phyloP scores from a whole-genome alignment of 2,888 invertebrate genomes.

The Drepana falcataria region DNA sequence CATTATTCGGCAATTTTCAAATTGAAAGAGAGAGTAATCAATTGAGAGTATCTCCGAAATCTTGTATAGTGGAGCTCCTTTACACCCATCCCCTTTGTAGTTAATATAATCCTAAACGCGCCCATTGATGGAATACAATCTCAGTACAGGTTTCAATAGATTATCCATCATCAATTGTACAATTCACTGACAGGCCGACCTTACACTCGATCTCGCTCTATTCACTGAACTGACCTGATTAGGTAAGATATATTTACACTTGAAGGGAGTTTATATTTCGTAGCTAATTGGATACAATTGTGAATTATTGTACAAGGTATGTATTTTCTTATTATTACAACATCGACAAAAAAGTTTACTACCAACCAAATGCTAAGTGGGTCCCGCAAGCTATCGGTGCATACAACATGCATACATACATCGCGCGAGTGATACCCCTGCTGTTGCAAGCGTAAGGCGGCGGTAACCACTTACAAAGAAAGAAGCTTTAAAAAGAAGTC shows the following conservation, averaged over 20 bases:
- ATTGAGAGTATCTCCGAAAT: background rate
- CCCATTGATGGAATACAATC: background rate
- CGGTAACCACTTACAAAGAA: too few species aligned
- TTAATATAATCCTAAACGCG: conserved; percentile 1
- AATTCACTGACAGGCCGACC: conserved; percentile 3
- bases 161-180: conserved; percentile 8
- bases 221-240: background rate
- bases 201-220: background rate
- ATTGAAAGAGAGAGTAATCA: background rate
- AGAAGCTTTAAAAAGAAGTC: too few species aligned
- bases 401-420: too few species aligned
- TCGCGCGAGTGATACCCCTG: too few species aligned
- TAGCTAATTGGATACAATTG: too few species aligned
- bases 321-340: too few species aligned
- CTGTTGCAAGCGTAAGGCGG: too few species aligned
- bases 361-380: too few species aligned
- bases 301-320: too few species aligned
- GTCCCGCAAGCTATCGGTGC: too few species aligned
- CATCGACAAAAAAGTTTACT: too few species aligned
- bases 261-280: background rate
- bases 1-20: background rate
- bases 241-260: background rate
- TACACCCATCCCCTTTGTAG: background rate
- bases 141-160: background rate
- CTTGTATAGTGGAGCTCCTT: background rate